Evolutionary conservation across 2,113 vertebrate genomes (phyloP), one percentile per base, ranked within the genome.

Genomic region (Sinocyclocheilus anshuiensis): DNA sequence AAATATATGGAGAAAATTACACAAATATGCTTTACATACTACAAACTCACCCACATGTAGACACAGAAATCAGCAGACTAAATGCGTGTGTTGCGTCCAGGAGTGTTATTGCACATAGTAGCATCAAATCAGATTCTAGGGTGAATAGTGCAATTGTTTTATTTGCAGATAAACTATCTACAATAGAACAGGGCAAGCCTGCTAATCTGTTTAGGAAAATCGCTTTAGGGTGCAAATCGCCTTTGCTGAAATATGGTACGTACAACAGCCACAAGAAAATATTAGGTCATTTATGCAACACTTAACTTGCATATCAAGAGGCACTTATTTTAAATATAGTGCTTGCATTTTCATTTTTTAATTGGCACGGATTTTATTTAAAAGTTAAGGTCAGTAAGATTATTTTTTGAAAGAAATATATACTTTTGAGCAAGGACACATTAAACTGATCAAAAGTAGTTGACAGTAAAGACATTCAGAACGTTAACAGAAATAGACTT

Each of bases 171-270:
- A 81, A 65, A 65, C 59, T 26, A 65, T 79, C 53, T 4, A 79
- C 50, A 79, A 36, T n/a, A 79, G 77, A 81, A 20, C 79, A 65
- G 2, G 12, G 79, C 36, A 42, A 65, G 13, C n/a, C 39, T 81
- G n/a, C 15, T 81, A 65, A 81, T 81, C 79, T 48, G 24, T 65
- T 48, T 81, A 81, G n/a, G 79, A 65, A 81, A 81, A 81, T 65
- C 79, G 61, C 59, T 81, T 81, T 45, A 48, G 59, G 57, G 61
- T 48, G 36, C 79, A 65, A 65, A 81, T 80, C 59, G 39, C n/a
- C n/a, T 81, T 65, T 67, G 16, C 39, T 65, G n/a, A 81, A 65
- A 65, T 81, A 48, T 24, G 33, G 77, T 78, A 7, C 55, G 3
- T n/a, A 42, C n/a, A 76, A 26, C 50, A 13, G 12, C 42, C 11